Evolutionary conservation across 2,888 invertebrate species (phyloP).

Genomic region (Campoplex nolae): DNA sequence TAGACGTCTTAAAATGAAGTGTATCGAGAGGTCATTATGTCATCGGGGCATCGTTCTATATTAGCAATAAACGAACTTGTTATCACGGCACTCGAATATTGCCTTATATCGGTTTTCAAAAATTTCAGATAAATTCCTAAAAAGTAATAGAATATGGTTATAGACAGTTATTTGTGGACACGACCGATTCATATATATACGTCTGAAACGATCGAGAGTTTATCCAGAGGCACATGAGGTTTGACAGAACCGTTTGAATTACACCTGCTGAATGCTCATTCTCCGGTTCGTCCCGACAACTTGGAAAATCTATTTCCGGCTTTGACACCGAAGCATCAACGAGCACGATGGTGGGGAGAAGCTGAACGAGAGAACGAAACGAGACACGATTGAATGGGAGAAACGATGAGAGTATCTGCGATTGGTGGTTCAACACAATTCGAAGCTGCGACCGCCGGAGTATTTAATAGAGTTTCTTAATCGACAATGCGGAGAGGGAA

Average conservation of each 20-base stretch:
- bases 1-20: background rate
- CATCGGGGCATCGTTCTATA: background rate
- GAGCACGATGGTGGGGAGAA: background rate
- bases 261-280: slow-evolving; percentile 38
- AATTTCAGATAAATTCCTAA: background rate
- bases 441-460: slow-evolving; percentile 29
- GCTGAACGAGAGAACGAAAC: slow-evolving; percentile 24
- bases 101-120: background rate
- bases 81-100: background rate
- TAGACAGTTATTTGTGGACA: background rate
- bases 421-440: slow-evolving; percentile 46
- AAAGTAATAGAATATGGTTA: too few relatives aligned
- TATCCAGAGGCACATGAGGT: background rate
- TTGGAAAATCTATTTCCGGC: slow-evolving; percentile 64
- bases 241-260: slow-evolving; percentile 43
- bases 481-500: slow-evolving; percentile 47
- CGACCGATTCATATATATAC: background rate
- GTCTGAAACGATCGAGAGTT: background rate
- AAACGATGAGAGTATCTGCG: slow-evolving; percentile 28
- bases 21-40: slow-evolving; percentile 3
- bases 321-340: slow-evolving; percentile 33
- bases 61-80: background rate
- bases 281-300: slow-evolving; percentile 37
- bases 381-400: slow-evolving; percentile 29
- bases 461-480: slow-evolving; percentile 65